Conservation (phyloP, 2,113 vertebrate genomes). For the Meles meles region DNA sequence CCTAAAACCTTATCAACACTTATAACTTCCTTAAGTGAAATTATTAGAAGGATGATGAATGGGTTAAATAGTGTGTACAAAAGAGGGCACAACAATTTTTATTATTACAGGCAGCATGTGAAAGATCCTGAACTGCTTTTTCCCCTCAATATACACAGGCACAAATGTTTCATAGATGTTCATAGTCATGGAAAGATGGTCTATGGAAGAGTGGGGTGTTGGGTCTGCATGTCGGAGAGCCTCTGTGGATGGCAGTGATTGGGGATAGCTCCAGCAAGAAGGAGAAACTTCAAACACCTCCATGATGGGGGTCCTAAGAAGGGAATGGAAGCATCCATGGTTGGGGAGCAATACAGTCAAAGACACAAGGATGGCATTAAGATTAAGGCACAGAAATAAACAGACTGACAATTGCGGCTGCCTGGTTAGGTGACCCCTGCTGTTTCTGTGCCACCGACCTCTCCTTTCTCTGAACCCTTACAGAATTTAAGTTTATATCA, state of each 20-base stretch:
- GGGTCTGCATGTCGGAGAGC: rapidly evolving
- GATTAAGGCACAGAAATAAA: background rate
- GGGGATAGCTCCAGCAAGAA: background rate
- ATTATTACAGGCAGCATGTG: rapidly evolving
- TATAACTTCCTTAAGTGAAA: background rate
- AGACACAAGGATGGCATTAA: background rate
- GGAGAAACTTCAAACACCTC: background rate
- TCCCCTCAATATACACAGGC: background rate
- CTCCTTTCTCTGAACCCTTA: background rate
- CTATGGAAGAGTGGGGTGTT: rapidly evolving
- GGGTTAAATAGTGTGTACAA: background rate
- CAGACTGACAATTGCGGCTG: background rate
- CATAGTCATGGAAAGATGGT: background rate
- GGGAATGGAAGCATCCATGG: rapidly evolving
- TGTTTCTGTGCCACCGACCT: background rate
- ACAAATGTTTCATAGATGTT: background rate
- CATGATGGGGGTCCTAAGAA: rapidly evolving
- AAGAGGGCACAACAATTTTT: background rate
- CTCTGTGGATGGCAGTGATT: background rate
- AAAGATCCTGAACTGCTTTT: background rate
- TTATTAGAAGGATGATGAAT: background rate
- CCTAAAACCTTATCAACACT: background rate
- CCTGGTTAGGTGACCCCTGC: background rate
- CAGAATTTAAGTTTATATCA: background rate
- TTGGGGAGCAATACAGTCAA: background rate